Conservation (phyloP, 1,140 invertebrate genomes). For the Lanistes nyassanus region DNA sequence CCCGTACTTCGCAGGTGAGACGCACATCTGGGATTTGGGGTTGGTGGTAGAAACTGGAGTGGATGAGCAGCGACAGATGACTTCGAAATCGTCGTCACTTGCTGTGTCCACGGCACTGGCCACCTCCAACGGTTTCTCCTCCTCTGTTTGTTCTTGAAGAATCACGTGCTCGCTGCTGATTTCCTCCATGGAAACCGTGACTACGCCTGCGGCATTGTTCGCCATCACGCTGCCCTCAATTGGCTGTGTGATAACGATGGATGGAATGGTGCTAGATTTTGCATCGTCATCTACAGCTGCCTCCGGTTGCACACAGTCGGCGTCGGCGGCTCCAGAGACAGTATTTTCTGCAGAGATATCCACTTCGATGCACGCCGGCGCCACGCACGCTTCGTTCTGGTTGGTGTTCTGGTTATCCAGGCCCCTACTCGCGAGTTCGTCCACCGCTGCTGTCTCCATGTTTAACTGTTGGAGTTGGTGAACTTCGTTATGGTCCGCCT, state of each 20-base stretch:
- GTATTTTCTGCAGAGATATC: not conserved
- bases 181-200: not conserved
- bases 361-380: not conserved
- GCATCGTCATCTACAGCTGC: not conserved
- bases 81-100: constrained; percentile 32
- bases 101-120: constrained; percentile 4
- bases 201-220: not conserved
- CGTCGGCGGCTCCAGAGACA: not conserved
- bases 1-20: constrained; percentile 6
- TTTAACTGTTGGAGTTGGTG: not conserved
- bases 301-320: not conserved
- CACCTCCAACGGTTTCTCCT: constrained; percentile 5
- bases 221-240: constrained; percentile 7
- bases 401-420: constrained; percentile 35
- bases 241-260: constrained; percentile 22
- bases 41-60: constrained; percentile 21
- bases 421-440: constrained; percentile 8
- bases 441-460: constrained; percentile 21
- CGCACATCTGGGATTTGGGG: constrained; percentile 3
- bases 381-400: constrained; percentile 25
- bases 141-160: not conserved
- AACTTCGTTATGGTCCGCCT: not conserved
- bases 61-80: constrained; percentile 35
- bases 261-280: constrained; percentile 10
- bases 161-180: not conserved